phyloP scores from a whole-genome alignment of 2,113 vertebrate species.

The Lichenostomus cassidix region DNA sequence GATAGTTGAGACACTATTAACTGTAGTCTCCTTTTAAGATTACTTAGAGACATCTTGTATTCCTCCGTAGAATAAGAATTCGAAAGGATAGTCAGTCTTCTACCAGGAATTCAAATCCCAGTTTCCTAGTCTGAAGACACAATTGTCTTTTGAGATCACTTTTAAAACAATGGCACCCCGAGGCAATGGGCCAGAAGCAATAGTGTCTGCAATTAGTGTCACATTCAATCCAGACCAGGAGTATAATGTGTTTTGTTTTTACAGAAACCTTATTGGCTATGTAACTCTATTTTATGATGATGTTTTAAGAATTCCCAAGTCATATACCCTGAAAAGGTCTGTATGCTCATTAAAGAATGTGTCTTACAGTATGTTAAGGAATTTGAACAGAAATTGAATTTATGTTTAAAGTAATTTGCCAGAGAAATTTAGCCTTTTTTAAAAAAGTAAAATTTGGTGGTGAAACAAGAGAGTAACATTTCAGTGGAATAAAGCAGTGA shows the following conservation, averaged over 20 bases:
- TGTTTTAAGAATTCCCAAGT: constrained; percentile 38
- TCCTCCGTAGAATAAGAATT: constrained; percentile 11
- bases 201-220: not conserved
- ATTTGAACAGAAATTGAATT: not conserved
- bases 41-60: not conserved
- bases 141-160: constrained; percentile 10
- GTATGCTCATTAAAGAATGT: not conserved
- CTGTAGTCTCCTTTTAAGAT: constrained; percentile 29
- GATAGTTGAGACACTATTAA: constrained; percentile 16
- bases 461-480: not conserved
- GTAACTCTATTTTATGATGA: not conserved
- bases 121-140: constrained; percentile 3
- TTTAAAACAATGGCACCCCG: constrained; percentile 41
- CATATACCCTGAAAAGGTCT: constrained; percentile 1
- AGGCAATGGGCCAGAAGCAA: constrained; percentile 28
- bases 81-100: constrained; percentile 11
- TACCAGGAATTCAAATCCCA: constrained; percentile 20
- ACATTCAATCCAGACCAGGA: not conserved
- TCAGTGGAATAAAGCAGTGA: not conserved
- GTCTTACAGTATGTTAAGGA: not conserved
- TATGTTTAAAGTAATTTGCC: not conserved
- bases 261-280: not conserved
- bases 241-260: not conserved
- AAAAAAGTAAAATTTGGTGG: not conserved
- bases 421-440: not conserved